Evolutionary conservation across 1,140 invertebrate species (phyloP).

Genomic region (Zaprionus tsacasi): DNA sequence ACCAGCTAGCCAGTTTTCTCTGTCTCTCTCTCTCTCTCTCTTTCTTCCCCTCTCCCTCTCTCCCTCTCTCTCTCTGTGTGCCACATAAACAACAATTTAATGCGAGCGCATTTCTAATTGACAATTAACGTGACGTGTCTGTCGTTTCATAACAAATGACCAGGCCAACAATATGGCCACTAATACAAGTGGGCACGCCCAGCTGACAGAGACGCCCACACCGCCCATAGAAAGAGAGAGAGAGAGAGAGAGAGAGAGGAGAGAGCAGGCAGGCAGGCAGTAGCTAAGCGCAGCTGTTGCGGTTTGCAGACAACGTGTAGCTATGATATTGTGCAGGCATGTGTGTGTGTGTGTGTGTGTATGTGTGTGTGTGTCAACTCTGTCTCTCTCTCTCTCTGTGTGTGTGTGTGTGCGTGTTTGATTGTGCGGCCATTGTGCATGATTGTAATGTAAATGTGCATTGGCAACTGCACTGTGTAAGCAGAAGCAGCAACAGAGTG

Average conservation of each 20-base stretch:
- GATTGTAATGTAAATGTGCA: constrained; percentile 42
- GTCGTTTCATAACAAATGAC: constrained; percentile 56
- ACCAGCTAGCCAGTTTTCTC: not conserved
- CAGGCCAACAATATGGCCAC: constrained; percentile 38
- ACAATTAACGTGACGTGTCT: constrained; percentile 59
- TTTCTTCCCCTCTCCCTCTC: not conserved
- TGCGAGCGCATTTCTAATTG: constrained; percentile 58
- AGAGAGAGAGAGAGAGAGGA: not conserved
- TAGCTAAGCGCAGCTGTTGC: constrained; percentile 21
- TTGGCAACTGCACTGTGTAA: constrained; percentile 34
- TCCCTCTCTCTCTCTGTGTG: not conserved
- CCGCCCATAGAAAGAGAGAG: not conserved
- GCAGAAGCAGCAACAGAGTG: not conserved
- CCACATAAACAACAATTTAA: constrained; percentile 53
- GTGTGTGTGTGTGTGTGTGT: not conserved
- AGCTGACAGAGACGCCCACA: not conserved
- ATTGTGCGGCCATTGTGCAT: constrained; percentile 33
- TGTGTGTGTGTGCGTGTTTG: constrained; percentile 2
- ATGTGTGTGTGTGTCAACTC: constrained; percentile 3
- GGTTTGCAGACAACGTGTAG: constrained; percentile 19
- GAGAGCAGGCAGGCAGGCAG: not conserved
- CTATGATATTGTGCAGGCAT: not conserved
- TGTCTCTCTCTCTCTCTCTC: not conserved
- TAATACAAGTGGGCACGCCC: constrained; percentile 22
- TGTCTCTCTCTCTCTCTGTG: not conserved